Conservation (phyloP, 1,140 invertebrate genomes). For the Formica exsecta region DNA sequence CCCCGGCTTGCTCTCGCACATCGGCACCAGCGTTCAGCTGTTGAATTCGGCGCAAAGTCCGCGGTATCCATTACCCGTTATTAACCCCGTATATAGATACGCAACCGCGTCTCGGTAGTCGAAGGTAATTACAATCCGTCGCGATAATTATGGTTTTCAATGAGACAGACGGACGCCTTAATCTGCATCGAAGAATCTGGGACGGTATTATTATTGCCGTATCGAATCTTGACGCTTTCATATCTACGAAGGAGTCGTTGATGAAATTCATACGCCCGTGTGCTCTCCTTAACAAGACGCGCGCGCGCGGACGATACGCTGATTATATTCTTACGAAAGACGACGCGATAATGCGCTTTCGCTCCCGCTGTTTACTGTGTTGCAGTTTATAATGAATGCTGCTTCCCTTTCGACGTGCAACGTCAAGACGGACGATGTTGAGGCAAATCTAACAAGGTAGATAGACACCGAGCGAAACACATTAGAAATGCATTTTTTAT, state of each 20-base stretch:
- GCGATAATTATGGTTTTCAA: conserved; percentile 51
- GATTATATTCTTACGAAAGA: conserved; percentile 29
- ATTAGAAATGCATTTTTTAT: conserved; percentile 3
- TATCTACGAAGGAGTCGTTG: not conserved
- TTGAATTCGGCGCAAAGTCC: conserved; percentile 36
- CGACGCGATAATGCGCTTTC: conserved; percentile 1
- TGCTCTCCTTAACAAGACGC: conserved; percentile 7
- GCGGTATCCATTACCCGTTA: conserved; percentile 56
- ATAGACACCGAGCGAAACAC: not conserved
- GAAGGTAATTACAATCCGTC: conserved; percentile 49
- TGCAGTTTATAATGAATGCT: conserved; percentile 1
- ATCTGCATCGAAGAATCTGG: conserved; percentile 42
- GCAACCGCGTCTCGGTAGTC: conserved; percentile 38
- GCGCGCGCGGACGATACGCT: not conserved
- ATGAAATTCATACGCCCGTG: not conserved
- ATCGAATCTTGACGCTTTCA: conserved; percentile 29
- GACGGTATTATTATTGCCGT: conserved; percentile 19
- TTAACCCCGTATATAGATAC: conserved; percentile 42
- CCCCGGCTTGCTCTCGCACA: conserved; percentile 24
- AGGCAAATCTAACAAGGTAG: not conserved
- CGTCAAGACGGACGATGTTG: not conserved
- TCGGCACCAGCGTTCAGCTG: conserved; percentile 42
- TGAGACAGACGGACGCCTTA: conserved; percentile 50
- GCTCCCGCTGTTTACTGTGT: conserved; percentile 7
- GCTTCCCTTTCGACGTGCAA: not conserved